Percentiles rank a stretch among this genome's conserved stretches.
Evolutionary conservation across 2,113 vertebrate genomes (phyloP).

Genomic region (Clupea harengus): DNA sequence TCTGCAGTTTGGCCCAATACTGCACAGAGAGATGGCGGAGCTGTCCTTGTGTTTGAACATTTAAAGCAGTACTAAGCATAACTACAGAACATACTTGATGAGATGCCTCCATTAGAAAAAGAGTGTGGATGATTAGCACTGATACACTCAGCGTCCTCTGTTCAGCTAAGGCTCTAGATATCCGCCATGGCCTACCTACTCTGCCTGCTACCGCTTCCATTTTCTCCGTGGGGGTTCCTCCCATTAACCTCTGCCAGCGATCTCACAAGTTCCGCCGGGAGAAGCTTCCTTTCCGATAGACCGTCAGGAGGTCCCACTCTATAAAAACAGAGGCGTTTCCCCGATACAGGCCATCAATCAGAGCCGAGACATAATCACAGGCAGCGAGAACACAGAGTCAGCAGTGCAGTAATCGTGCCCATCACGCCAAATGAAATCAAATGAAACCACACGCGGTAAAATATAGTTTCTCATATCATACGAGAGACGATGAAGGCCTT

Average conservation of each 20-base stretch:
- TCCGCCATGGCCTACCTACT: neutral
- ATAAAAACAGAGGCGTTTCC: neutral
- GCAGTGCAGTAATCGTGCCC: neutral
- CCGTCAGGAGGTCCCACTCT: neutral
- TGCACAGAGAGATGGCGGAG: neutral
- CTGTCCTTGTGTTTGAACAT: neutral
- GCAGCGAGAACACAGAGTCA: neutral
- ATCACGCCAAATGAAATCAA: constrained; percentile 4
- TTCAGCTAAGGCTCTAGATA: neutral
- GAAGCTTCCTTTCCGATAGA: neutral
- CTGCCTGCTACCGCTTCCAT: neutral
- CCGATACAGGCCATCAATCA: neutral
- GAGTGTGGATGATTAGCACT: neutral
- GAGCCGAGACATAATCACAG: neutral
- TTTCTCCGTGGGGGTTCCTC: neutral
- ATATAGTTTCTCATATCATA: neutral
- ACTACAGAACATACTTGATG: neutral
- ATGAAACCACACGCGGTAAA: neutral
- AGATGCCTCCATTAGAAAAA: neutral
- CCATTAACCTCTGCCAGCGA: neutral
- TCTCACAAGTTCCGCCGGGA: neutral
- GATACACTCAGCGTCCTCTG: neutral
- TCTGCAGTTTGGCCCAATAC: neutral
- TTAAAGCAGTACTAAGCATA: too few relatives aligned
- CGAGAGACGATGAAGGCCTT: neutral